phyloP scores from a whole-genome alignment of 2,797 vertebrate species.

The Loris lydekkerianus region DNA sequence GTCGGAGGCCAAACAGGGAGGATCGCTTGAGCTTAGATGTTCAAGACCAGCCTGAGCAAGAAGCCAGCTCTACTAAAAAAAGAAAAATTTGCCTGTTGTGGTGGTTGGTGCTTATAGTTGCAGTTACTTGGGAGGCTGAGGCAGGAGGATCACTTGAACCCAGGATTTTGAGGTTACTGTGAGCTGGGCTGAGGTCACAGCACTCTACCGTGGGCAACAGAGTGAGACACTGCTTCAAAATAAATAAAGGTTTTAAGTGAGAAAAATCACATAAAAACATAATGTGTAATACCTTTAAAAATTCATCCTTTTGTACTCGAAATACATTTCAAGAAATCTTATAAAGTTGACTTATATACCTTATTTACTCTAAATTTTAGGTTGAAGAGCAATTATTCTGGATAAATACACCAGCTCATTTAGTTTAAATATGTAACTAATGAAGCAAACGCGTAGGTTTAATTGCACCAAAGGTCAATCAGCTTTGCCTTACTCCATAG shows the following conservation, averaged over 20 bases:
- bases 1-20: too few relatives aligned
- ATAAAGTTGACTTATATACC: background rate
- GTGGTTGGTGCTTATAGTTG: too few relatives aligned
- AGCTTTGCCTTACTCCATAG: constrained; percentile 53
- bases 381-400: constrained; percentile 15
- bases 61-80: too few relatives aligned
- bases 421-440: constrained; percentile 71
- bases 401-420: constrained; percentile 64
- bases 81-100: too few relatives aligned
- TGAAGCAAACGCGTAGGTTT: constrained; percentile 53
- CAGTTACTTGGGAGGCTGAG: too few relatives aligned
- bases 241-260: background rate
- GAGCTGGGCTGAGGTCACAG: too few relatives aligned
- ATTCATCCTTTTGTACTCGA: background rate
- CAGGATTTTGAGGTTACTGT: too few relatives aligned
- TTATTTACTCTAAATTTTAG: constrained; percentile 28
- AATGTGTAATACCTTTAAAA: background rate
- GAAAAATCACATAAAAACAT: background rate
- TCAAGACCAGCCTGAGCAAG: too few relatives aligned
- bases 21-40: too few relatives aligned
- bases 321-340: background rate
- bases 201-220: too few relatives aligned
- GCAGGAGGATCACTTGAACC: too few relatives aligned
- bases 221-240: too few relatives aligned
- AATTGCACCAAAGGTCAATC: constrained; percentile 69